Base-by-base conservation (phyloP, 2,113 vertebrate species). In the Rallus limicola region DNA sequence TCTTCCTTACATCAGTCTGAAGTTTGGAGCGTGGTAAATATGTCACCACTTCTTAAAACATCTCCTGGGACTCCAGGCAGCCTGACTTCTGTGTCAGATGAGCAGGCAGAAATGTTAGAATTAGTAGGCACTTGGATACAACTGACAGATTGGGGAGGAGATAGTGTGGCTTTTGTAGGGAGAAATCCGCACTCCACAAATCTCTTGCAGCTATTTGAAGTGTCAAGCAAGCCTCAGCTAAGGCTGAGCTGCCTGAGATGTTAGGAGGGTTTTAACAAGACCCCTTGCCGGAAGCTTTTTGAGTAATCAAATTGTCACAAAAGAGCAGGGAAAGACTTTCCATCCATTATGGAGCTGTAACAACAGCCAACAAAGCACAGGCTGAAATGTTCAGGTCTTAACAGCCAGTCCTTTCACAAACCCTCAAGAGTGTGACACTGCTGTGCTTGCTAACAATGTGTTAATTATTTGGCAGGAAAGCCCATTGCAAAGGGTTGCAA, bases 171-270 rank as follows among this genome's bases (percentile, higher is more conserved):
- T 56, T 77, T 82, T 65, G 26, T 16, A 48, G 40, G 71, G 58
- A 93, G 71, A 90, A 95, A 88, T 82, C 48, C 48, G 53, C 88
- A 80, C 70, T 90, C 76, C 67, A 82, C 82, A 85, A 90, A 86
- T 95, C 75, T 72, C 1, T 48, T 21, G 16, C 42, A 82, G 38
- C 48, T 68, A 10, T 69, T 48, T 90, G 88, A 82, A 88, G 55
- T 65, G 53, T 90, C 85, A 75, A 44, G 64, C 14, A 19, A 31
- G 24, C 33, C 44, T 64, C 46, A 60, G 52, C 59, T 63, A 25
- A 40, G 42, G 67, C 70, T 55, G 68, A 94, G 69, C 75, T 76
- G 52, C n/a, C 29, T 79, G 78, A 87, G 8, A 70, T 17, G n/a
- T 36, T 64, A 44, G 31, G 33, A 68, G 40, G 42, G 36, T 82